Base-by-base conservation (phyloP, 2,797 vertebrate genomes). In the Pseudochirops corinnae region DNA sequence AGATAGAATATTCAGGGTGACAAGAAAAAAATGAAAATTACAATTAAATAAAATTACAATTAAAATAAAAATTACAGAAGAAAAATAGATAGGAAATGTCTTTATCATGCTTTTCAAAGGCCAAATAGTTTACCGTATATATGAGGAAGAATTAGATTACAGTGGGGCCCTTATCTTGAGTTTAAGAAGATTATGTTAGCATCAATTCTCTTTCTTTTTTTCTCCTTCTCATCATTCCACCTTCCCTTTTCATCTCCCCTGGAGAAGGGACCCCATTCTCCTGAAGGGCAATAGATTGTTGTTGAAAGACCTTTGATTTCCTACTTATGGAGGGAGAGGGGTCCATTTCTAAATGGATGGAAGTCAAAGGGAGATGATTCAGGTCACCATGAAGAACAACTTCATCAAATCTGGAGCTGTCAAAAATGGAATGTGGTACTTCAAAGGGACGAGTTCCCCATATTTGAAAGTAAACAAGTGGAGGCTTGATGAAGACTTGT, bases 101-200 rank as follows among this genome's bases (percentile, higher is more conserved):
- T 96, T 95, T 95, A 94, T 96, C 92, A 91, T 50, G 26, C 56
- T 90, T 94, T 94, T 92, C 55, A 95, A 56, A 55, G 46, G 39
- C 94, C 96, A 94, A 14, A 56, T 57, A 31, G 92, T 97, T 96
- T 92, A 87, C 74, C 95, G 97, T 96, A 91, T 94, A 94, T n/a
- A 14, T 55, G 90, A 94, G 56, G 67, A 93, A 62, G 58, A 87
- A 92, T 97, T 96, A 92, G 56, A 60, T 94, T 96, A 94, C 74
- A 94, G 50, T 87, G 21, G 21, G 55, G 93, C 56, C 53, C 28
- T 55, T 55, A 92, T 39, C 39, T 58, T 82, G 74, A 87, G 56
- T 55, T 96, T 31, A 92, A 93, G 93, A 94, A 91, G 90, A 56
- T 57, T 57, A 90, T 21, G 24, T 56, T n/a, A 87, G 95, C 91